phyloP scores from a whole-genome alignment of 1,140 invertebrate species.

The Sinella curviseta region DNA sequence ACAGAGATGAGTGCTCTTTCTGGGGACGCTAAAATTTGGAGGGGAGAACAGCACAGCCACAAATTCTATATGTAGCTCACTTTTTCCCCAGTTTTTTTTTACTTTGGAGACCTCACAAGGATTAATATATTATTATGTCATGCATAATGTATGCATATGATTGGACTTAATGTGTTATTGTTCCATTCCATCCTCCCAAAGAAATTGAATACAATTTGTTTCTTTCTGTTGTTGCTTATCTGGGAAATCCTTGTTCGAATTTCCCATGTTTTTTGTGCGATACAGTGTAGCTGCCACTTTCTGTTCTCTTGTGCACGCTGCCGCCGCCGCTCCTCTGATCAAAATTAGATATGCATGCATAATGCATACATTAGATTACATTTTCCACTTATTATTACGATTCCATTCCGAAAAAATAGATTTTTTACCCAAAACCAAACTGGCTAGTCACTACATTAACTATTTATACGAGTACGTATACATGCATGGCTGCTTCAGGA shows the following conservation, averaged over 20 bases:
- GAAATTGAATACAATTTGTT: conserved; percentile 19
- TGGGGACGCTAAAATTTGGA: background rate
- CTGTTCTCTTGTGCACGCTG: too few relatives aligned
- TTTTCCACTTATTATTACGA: conserved; percentile 12
- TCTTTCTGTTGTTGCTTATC: background rate
- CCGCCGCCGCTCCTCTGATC: background rate
- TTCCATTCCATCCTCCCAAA: background rate
- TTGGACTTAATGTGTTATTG: conserved; percentile 7
- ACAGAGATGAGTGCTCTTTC: too few relatives aligned
- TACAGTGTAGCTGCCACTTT: too few relatives aligned
- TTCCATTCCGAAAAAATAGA: background rate
- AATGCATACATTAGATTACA: conserved; percentile 25
- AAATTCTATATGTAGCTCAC: background rate
- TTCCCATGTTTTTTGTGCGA: conserved; percentile 2
- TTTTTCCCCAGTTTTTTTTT: background rate
- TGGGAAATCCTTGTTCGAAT: background rate
- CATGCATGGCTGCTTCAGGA: background rate
- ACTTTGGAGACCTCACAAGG: conserved; percentile 16
- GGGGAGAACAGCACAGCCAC: background rate
- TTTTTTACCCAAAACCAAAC: conserved; percentile 5
- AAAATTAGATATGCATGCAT: conserved; percentile 22
- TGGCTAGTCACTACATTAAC: background rate
- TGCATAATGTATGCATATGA: conserved; percentile 25
- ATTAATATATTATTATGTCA: conserved; percentile 22
- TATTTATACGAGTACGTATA: background rate